Evolutionary conservation across 2,797 vertebrate species (phyloP).

Genomic region (Cryptoblepharus egeriae): DNA sequence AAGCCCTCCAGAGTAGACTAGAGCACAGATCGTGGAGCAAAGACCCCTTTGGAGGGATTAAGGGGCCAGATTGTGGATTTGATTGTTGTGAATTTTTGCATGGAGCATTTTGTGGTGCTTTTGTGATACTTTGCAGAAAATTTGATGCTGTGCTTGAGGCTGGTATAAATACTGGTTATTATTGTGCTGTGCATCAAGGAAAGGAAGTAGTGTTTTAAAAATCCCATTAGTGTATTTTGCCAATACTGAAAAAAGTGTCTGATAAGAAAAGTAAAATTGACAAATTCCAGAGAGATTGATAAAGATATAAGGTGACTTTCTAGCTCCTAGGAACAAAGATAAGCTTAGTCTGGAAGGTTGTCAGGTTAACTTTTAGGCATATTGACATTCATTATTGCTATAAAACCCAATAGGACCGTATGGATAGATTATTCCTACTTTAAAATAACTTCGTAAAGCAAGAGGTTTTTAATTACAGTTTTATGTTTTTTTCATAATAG

Average conservation of each 20-base stretch:
- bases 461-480: not conserved
- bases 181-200: too few species aligned
- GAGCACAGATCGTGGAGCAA: too few species aligned
- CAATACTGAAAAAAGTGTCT: not conserved
- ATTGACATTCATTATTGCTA: not conserved
- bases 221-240: not conserved
- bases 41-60: too few species aligned
- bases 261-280: too few species aligned
- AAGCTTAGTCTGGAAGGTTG: not conserved
- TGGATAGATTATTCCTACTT: not conserved
- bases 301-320: not conserved
- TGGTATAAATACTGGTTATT: too few species aligned
- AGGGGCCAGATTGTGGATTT: too few species aligned
- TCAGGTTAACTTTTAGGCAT: not conserved
- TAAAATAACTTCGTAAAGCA: not conserved
- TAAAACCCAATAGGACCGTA: not conserved
- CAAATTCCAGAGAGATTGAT: not conserved
- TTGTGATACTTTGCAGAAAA: too few species aligned
- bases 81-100: too few species aligned
- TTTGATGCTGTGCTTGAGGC: too few species aligned
- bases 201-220: not conserved
- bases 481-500: constrained; percentile 75
- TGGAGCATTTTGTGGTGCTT: too few species aligned
- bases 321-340: not conserved
- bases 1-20: too few species aligned